Base-by-base conservation (phyloP, 1,140 invertebrate genomes). In the Cotesia chilonis region DNA sequence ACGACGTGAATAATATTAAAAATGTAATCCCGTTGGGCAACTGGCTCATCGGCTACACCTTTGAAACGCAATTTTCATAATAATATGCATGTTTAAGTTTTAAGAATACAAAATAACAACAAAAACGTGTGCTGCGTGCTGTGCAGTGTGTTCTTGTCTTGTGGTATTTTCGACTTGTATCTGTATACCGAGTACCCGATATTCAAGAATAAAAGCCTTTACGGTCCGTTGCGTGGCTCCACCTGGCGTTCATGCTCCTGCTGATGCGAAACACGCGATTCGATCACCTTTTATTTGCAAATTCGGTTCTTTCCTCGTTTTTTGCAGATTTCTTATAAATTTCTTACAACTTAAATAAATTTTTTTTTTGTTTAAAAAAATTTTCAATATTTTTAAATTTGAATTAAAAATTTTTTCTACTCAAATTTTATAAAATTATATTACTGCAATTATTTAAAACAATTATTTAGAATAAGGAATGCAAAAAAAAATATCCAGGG, bases 21-120 rank as follows among this genome's bases (percentile, higher is more conserved):
- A 17, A 61, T 47, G 12, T n/a, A 63, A 65, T 64, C 38, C 59
- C 28, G 47, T 28, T 71, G 59, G 38, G 5, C 69, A 71, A 59
- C 36, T 37, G 63, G 35, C 14, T 36, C 57, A 52, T 10, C 51
- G 60, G 71, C 77, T 77, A 78, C 78, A 77, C 74, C 75, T 78
- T 75, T 75, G 74, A 78, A 73, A 73, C 28, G 61, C 69, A 78
- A 82, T 82, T 81, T 80, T 80, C 78, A 75, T 81, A 82, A 82
- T 82, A 75, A 80, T 79, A 82, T 81, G 78, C 81, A 72, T 76
- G 63, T 6, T 63, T 60, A 60, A 63, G 66, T 51, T 14, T 38
- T 37, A 57, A 47, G 54, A 17, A 41, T 17, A 66, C n/a, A 14
- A 28, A 20, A 59, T 59, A 20, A 9, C 4, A 20, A 28, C 20